Base-by-base conservation (phyloP, 2,888 invertebrate genomes). In the Cantharis rufa region DNA sequence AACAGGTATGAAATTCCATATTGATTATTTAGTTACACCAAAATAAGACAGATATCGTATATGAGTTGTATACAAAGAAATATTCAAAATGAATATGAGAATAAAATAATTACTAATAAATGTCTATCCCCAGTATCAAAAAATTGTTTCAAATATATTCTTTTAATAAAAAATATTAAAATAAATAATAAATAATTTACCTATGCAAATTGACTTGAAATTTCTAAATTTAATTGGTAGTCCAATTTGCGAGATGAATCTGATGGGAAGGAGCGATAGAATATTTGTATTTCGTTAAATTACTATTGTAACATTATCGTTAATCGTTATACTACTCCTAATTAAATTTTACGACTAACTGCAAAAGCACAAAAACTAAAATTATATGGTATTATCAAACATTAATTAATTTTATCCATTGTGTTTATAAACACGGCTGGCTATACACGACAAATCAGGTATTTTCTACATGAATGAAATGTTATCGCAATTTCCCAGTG, bases 381-480 rank as follows among this genome's bases (percentile, higher is more conserved):
- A 71, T 72, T 66, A 72, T 72, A 32, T 72, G 15, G 64, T 32
- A 72, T 64, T 66, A 64, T 66, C 72, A 72, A 72, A 72, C 66
- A 72, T 72, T 72, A 72, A 72, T 72, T 72, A 72, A 72, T 66
- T 72, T 18, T 18, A 28, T 15, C 63, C 18, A 66, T 66, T 72
- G 72, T 72, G 64, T 48, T 15, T 72, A 48, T 63, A 71, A 62
- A 71, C 61, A 28, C 28, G 13, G 1, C 32, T 32, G 32, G 32
- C 32, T 32, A n/a, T 32, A 32, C 13, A 32, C 32, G 32, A 4
- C 32, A 32, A 32, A 32, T 13, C 32, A 32, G 32, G 32, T 32
- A 32, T 32, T 32, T 28, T 32, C 32, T 32, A 32, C 13, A 32
- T 32, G 32, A 32, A 32, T 32, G 13, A 32, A 32, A 32, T 32